Evolutionary conservation across 2,888 invertebrate genomes (phyloP).

Genomic region (Bellardia bayeri): DNA sequence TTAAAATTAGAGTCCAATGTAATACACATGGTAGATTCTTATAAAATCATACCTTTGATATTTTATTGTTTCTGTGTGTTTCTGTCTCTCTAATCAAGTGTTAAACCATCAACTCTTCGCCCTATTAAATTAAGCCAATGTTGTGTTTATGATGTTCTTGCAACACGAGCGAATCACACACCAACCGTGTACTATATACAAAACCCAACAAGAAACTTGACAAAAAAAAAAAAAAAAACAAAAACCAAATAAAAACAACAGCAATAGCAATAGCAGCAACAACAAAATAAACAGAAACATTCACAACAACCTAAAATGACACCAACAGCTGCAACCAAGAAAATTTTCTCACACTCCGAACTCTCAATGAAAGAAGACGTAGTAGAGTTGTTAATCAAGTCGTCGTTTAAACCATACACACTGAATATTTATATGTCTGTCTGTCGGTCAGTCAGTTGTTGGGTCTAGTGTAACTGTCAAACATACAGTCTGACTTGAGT

Average conservation of each 20-base stretch:
- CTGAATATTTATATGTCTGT: slow-evolving; percentile 31
- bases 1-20: slow-evolving; percentile 24
- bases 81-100: slow-evolving; percentile 68
- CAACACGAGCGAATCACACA: slow-evolving; percentile 72
- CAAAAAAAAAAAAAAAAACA: slow-evolving; percentile 54
- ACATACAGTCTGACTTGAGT: slow-evolving; percentile 50
- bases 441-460: neutral
- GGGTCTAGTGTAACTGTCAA: slow-evolving; percentile 48
- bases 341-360: slow-evolving; percentile 83
- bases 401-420: slow-evolving; percentile 66
- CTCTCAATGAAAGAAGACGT: slow-evolving; percentile 61
- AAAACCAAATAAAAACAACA: slow-evolving; percentile 50
- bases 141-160: slow-evolving; percentile 67
- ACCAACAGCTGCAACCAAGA: slow-evolving; percentile 82
- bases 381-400: slow-evolving; percentile 73
- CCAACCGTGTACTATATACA: slow-evolving; percentile 40
- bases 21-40: neutral
- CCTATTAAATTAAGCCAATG: slow-evolving; percentile 67
- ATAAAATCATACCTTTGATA: neutral
- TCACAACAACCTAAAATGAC: slow-evolving; percentile 66
- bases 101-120: slow-evolving; percentile 71
- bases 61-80: slow-evolving; percentile 10
- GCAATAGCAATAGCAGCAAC: slow-evolving; percentile 30
- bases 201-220: slow-evolving; percentile 51
- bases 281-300: slow-evolving; percentile 72